Evolutionary conservation across 2,888 invertebrate species (phyloP), one percentile per base, ranked within the genome.

Genomic region (Rhorus exstirpatorius): DNA sequence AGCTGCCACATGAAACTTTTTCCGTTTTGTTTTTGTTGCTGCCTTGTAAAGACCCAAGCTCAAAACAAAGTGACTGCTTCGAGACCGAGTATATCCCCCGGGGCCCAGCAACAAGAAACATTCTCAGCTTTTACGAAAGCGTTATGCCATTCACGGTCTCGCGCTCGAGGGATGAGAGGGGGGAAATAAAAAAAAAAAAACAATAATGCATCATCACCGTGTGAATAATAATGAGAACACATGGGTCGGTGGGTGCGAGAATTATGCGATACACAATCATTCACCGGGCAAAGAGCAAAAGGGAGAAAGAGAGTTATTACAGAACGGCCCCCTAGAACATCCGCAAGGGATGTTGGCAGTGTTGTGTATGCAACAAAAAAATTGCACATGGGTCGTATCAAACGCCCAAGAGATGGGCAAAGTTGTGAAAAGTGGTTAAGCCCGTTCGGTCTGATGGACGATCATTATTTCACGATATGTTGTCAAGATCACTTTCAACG

Each of bases 391-490:
- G 61, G 31, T 49, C 21, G 61, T 35, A 38, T 46, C 51, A 61
- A 53, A 68, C 60, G 61, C 38, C 31, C 38, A 51, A 49, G 44
- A 80, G 61, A 53, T 46, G 61, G n/a, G 10, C 51, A 21, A 21
- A 74, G 41, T 71, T 65, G 58, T 65, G 17, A 7, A 68, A 46
- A 68, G 49, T 68, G 24, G 24, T 67, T 46, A 53, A 49, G 53
- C 71, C 31, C 55, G 77, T 55, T 63, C 72, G 60, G 71, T 44
- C 31, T 60, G 60, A 70, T 53, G 67, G 68, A 55, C 74, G 58
- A 80, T 70, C 68, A 74, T 79, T 67, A 70, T 81, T 77, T 83
- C 35, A 46, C 51, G 65, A 58, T 60, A 55, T 61, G 35, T 53
- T 74, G 53, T 71, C 49, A 60, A 51, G 63, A 60, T 72, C 41